These are phyloP conservation scores for Byasa hedistus DNA, from an alignment of 2,888 invertebrate species.

Conservation along the genomic window DNA sequence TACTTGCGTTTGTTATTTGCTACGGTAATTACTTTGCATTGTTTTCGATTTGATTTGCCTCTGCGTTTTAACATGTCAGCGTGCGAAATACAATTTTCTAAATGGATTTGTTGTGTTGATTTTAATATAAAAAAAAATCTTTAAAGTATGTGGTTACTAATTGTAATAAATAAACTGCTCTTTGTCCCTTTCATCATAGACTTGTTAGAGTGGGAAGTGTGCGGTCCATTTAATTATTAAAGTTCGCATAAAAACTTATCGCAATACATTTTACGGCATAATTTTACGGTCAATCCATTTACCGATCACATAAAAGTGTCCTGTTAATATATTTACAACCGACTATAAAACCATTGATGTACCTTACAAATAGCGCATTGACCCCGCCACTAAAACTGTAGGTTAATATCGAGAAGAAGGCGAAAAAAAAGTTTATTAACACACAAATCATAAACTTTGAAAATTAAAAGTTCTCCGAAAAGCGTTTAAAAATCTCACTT, in stretches of 20 bases:
- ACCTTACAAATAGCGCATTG: conserved; percentile 13
- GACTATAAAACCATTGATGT: conserved; percentile 21
- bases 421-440: conserved; percentile 14
- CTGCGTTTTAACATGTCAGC: conserved; percentile 31
- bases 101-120: conserved; percentile 1
- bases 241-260: conserved; percentile 19
- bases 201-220: not conserved
- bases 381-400: conserved; percentile 18
- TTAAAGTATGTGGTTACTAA: not conserved
- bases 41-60: conserved; percentile 45
- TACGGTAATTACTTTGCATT: conserved; percentile 48
- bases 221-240: conserved; percentile 10
- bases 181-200: not conserved
- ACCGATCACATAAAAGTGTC: conserved; percentile 27
- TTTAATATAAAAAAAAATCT: no score
- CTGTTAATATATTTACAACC: conserved; percentile 27
- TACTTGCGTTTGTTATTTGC: conserved; percentile 40
- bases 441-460: conserved; percentile 28
- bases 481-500: conserved; percentile 24
- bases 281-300: conserved; percentile 17
- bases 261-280: conserved; percentile 17
- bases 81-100: conserved; percentile 16
- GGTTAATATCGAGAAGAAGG: conserved; percentile 1
- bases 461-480: conserved; percentile 28
- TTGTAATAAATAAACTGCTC: not conserved